Evolutionary conservation across 2,888 invertebrate species (phyloP), one percentile per base, ranked within the genome.

Genomic region (Agrochola circellaris): DNA sequence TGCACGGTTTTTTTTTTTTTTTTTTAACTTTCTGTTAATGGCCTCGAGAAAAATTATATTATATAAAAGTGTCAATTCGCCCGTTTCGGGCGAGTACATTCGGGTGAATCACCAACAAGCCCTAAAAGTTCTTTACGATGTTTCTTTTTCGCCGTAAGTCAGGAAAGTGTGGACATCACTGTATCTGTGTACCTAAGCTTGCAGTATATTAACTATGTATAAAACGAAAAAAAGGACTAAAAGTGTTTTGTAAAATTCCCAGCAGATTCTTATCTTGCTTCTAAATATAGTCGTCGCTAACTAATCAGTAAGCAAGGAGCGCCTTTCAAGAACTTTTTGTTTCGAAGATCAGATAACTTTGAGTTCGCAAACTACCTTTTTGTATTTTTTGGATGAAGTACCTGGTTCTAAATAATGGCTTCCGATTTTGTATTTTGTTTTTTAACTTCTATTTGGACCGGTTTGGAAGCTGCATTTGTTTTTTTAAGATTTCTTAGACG

Each of bases 281-380:
- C 87, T 92, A 92, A 94, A 94, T 93, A 93, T 91, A 94, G 93
- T 93, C 90, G 93, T 95, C 91, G 92, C 86, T 90, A 88, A 84
- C 90, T 92, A 92, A 93, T 93, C 92, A 92, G 91, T 87, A 90
- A 91, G 88, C 80, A 85, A 85, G 86, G 90, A 91, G 88, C 90
- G 89, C 94, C 94, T 94, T 90, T 90, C 89, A 90, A 93, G 92
- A 91, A 88, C 86, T 91, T 93, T 94, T 95, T 86, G 87, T 86
- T 91, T 91, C 93, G 89, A 91, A 93, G 92, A 96, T 94, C 94
- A 92, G 96, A 96, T 95, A 94, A 89, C 92, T 92, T 93, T 91
- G 91, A 92, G 91, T 93, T 94, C 92, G 94, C 95, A 91, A 95
- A 93, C 93, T 93, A 92, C 91, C 91, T 93, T 95, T 93, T 93